phyloP scores from a whole-genome alignment of 1,140 invertebrate genomes.

The Onthophagus taurus region DNA sequence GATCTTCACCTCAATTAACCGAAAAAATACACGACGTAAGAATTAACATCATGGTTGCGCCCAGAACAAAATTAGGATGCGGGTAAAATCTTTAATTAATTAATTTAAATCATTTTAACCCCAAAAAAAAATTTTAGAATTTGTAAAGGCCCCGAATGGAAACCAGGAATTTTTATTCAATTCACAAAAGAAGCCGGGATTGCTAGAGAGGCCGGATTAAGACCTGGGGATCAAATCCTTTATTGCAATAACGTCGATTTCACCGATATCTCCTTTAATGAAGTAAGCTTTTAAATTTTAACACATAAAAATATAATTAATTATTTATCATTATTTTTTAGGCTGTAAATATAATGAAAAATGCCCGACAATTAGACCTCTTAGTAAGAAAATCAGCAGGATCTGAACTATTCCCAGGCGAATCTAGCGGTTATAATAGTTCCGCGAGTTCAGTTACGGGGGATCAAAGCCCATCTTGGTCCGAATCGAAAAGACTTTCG shows the following conservation, averaged over 20 bases:
- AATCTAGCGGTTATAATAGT: constrained; percentile 71
- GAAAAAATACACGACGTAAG: constrained; percentile 43
- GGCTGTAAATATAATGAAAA: constrained; percentile 70
- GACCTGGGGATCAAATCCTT: constrained; percentile 86
- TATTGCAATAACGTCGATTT: constrained; percentile 80
- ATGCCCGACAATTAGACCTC: constrained; percentile 60
- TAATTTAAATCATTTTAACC: not conserved
- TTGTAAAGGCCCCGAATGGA: constrained; percentile 75
- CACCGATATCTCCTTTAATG: constrained; percentile 65
- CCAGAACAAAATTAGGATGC: constrained; percentile 56
- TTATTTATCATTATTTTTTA: constrained; percentile 29
- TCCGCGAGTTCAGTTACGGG: constrained; percentile 67
- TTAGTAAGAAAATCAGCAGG: constrained; percentile 62
- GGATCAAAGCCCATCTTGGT: constrained; percentile 56
- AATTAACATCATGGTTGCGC: constrained; percentile 53
- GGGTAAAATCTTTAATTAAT: constrained; percentile 40
- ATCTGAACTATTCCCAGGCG: constrained; percentile 64
- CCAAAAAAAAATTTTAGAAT: constrained; percentile 51
- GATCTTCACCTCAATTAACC: constrained; percentile 32
- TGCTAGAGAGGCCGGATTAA: constrained; percentile 74
- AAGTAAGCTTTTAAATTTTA: constrained; percentile 43
- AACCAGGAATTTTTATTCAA: constrained; percentile 81
- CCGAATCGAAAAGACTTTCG: constrained; percentile 51
- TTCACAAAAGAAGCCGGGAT: constrained; percentile 84
- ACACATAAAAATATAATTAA: constrained; percentile 6